Evolutionary conservation across 2,113 vertebrate species (phyloP), one percentile per base, ranked within the genome.

Genomic region (Pionites leucogaster): DNA sequence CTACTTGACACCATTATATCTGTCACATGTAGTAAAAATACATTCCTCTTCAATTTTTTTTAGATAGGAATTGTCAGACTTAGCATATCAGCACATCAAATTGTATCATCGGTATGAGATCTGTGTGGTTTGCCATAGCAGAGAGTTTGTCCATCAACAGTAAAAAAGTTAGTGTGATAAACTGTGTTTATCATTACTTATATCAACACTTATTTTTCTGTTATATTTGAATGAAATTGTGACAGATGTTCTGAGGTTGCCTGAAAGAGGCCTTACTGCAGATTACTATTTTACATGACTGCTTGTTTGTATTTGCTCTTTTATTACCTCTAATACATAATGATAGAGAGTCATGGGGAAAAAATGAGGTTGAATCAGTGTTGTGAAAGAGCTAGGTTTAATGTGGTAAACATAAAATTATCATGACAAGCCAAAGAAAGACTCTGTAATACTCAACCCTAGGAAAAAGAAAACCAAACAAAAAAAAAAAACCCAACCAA

Each of bases 261-360:
- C 39, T 90, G 83, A 77, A 77, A 93, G 64, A 86, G 46, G 19
- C 22, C 47, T 83, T 82, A 27, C 31, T 90, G 15, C 57, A 53
- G 19, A 20, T 65, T 92, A 65, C 9, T 82, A 28, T 57, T 72
- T 88, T 87, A 93, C 82, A 63, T 81, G 13, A 47, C 49, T 92
- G 35, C 31, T 86, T 93, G 74, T 92, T 93, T 94, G 12, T 91
- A 81, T 90, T 91, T 94, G n/a, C 87, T 92, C 44, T 92, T 91
- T 96, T 84, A 55, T 94, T 96, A 44, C 83, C 47, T 90, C 33
- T 70, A 72, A 81, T 79, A 88, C n/a, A 42, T 7, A 2, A 53
- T 88, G 63, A 82, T 59, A 84, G 31, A 55, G 42, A 35, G n/a
- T 67, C 70, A 37, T 53, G 25, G n/a, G 8, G 3, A 42, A 75